A percentile compares a stretch with the other conserved stretches of the same genome.
These are phyloP conservation scores for Brevimyrus niger DNA, from an alignment of 2,113 vertebrate genomes.

Conservation along the genomic window DNA sequence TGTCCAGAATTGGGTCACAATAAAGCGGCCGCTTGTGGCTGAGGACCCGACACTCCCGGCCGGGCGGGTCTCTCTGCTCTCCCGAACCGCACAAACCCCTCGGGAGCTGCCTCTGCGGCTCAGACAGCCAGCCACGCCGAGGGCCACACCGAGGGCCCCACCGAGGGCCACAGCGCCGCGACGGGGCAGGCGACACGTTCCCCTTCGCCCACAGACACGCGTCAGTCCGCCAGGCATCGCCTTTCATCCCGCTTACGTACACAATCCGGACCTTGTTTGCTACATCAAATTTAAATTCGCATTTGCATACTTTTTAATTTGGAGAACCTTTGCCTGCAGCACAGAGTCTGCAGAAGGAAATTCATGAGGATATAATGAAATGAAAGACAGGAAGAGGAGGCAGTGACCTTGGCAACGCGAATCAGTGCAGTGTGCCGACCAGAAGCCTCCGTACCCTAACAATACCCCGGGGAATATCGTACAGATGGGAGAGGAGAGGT, in stretches of 20 bases:
- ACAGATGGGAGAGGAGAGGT: constrained; percentile 2
- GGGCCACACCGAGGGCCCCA: too few relatives aligned
- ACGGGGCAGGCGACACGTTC: not conserved
- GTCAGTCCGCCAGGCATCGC: not conserved
- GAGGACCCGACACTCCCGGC: not conserved
- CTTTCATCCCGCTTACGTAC: not conserved
- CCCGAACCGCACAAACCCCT: not conserved
- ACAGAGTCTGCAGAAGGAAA: constrained; percentile 1
- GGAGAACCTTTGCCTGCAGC: constrained; percentile 8
- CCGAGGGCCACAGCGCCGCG: too few relatives aligned
- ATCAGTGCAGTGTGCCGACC: constrained; percentile 14
- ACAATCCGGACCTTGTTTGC: constrained; percentile 5
- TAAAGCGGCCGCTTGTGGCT: not conserved
- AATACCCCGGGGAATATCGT: not conserved
- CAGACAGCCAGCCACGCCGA: not conserved
- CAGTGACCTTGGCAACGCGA: not conserved
- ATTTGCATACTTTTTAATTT: constrained; percentile 25
- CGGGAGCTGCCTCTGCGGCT: not conserved
- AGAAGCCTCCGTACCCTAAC: not conserved
- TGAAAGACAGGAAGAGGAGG: constrained; percentile 3
- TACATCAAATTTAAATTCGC: constrained; percentile 11
- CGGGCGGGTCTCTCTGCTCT: not conserved
- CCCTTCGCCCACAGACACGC: not conserved
- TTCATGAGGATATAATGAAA: constrained; percentile 15
- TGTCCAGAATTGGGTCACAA: not conserved